These are phyloP conservation scores for Tonatia bakeri DNA, from an alignment of 2,113 vertebrate species.

Conservation along the genomic window DNA sequence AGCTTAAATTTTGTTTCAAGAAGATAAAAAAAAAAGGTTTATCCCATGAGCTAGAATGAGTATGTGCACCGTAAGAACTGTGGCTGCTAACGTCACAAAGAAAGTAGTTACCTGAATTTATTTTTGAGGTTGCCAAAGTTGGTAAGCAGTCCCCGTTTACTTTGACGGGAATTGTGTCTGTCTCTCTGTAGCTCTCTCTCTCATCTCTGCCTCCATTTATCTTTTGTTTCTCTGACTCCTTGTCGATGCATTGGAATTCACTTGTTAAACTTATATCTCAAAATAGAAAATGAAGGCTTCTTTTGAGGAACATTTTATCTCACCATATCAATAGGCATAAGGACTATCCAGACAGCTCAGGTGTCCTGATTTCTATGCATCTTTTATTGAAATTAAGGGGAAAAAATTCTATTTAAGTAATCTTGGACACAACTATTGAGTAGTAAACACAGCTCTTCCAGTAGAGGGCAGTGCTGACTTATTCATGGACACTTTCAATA, in stretches of 20 bases:
- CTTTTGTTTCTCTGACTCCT: neutral
- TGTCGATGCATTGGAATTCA: neutral
- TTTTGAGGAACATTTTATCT: neutral
- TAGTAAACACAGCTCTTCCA: neutral
- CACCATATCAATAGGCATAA: neutral
- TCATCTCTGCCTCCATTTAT: neutral
- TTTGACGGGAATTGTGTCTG: neutral
- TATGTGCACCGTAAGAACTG: neutral
- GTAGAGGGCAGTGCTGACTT: conserved; percentile 65
- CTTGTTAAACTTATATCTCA: neutral
- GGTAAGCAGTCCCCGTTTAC: neutral
- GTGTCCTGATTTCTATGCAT: neutral
- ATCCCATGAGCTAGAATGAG: neutral
- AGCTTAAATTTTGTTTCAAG: conserved; percentile 36
- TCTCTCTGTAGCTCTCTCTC: neutral
- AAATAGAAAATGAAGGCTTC: neutral
- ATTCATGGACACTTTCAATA: neutral
- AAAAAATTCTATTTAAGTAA: neutral
- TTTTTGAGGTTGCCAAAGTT: neutral
- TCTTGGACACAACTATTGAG: neutral
- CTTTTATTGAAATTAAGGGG: neutral
- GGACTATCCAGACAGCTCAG: neutral
- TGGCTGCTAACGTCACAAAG: neutral
- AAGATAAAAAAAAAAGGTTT: conserved; percentile 30
- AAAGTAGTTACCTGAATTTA: conserved; percentile 24